These are phyloP conservation scores for Hycleus phaleratus DNA, from an alignment of 1,140 invertebrate genomes.

Conservation along the genomic window DNA sequence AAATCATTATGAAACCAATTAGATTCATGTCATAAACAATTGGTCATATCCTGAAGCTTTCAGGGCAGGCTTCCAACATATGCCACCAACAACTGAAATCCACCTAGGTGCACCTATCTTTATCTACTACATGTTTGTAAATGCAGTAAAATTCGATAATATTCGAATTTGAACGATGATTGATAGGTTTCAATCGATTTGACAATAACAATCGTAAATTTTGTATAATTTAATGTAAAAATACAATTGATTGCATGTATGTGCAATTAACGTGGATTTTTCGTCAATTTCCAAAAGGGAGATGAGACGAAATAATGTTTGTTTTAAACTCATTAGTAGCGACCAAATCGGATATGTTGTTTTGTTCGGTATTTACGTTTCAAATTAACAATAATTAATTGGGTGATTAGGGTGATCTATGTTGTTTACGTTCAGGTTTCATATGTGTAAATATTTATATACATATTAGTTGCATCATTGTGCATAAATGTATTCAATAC, in stretches of 20 bases:
- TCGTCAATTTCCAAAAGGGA: conserved; percentile 34
- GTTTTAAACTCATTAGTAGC: conserved; percentile 36
- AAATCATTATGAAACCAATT: conserved; percentile 19
- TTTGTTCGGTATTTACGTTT: conserved; percentile 35
- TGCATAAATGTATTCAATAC: conserved; percentile 21
- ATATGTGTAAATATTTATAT: conserved; percentile 24
- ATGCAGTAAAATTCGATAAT: neutral
- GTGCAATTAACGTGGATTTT: conserved; percentile 26
- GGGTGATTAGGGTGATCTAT: conserved; percentile 39
- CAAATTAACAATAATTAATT: conserved; percentile 42
- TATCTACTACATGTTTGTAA: neutral
- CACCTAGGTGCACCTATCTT: neutral
- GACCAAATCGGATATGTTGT: conserved; percentile 36
- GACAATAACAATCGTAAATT: conserved; percentile 21
- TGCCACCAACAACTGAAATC: conserved; percentile 18
- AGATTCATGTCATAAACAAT: conserved; percentile 38
- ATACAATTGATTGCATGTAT: conserved; percentile 14
- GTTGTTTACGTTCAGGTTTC: conserved; percentile 19
- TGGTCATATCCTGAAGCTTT: conserved; percentile 32
- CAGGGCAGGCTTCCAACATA: conserved; percentile 27
- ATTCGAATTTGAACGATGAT: conserved; percentile 5
- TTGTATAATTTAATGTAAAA: conserved; percentile 6
- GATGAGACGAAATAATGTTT: conserved; percentile 32
- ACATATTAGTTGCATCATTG: conserved; percentile 29
- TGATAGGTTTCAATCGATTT: conserved; percentile 25